Base-by-base conservation (phyloP, 2,888 invertebrate genomes). In the Drosophila conformis region DNA sequence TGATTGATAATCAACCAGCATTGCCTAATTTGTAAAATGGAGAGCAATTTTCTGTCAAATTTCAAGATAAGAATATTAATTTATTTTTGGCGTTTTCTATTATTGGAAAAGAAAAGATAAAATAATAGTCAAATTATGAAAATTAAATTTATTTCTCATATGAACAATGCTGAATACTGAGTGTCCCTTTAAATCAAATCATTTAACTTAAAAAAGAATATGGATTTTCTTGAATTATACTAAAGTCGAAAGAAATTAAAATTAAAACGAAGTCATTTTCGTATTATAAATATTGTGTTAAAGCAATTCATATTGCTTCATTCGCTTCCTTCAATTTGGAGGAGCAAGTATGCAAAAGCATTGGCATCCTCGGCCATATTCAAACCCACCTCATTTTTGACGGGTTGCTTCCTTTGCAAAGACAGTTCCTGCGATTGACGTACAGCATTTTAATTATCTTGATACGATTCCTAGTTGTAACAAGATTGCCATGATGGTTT, bases 301-400 rank as follows among this genome's bases (percentile, higher is more conserved):
- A 7, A 35, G 10, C 21, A 35, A 10, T 18, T 35, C 25, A n/a
- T 13, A 58, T 95, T 96, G 96, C 94, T 96, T 95, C 96, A 96
- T 38, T 51, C 53, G 92, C 96, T 96, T 95, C 96, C 95, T 99
- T 99, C 94, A 98, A 99, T 94, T 99, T 99, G 91, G 99, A 99
- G 40, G 99, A 99, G 94, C 99, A 99, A 95, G 94, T 99, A 99
- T 73, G 98, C 98, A 92, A 98, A 99, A 68, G 99, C 99, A 93
- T 97, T 98, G 82, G 99, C 99, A 94, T 99, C 98, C 92, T 99
- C 98, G 54, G 99, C 98, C 98, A 99, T 99, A 70, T 97, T 96
- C 84, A 97, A 95, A 65, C 99, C 99, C 93, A 99, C 98, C 92
- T 99, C 99, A 53, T 97, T 96, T 93, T 97, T 97, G 35, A 99